Evolutionary conservation across 2,797 vertebrate genomes (phyloP).

Genomic region (Halcyon chelicuti): DNA sequence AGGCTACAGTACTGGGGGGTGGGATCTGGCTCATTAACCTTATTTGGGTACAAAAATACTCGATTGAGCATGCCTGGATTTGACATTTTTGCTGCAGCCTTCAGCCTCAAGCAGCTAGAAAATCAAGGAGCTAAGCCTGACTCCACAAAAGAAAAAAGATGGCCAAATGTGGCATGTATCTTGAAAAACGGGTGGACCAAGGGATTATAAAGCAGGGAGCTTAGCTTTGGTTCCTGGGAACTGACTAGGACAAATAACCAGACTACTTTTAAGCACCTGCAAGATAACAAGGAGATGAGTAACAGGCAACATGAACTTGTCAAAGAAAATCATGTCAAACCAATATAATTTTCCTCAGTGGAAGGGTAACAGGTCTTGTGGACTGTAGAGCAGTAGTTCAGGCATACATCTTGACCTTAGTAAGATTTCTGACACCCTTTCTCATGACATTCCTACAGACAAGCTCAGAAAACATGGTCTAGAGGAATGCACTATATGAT

Average conservation of each 20-base stretch:
- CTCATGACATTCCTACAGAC: background rate
- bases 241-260: constrained; percentile 12
- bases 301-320: constrained; percentile 17
- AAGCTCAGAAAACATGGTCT: constrained; percentile 3
- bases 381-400: constrained; percentile 7
- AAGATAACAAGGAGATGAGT: constrained; percentile 43
- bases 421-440: background rate
- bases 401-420: constrained; percentile 18
- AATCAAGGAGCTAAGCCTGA: background rate
- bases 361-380: constrained; percentile 38
- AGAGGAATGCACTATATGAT: background rate
- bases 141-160: background rate
- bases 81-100: background rate
- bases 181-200: background rate
- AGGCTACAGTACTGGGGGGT: background rate
- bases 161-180: background rate
- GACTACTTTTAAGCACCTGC: background rate
- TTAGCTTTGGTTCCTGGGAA: constrained; percentile 17
- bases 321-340: constrained; percentile 43
- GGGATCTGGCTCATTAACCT: background rate
- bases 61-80: background rate
- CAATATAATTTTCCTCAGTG: constrained; percentile 25
- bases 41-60: background rate
- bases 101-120: background rate
- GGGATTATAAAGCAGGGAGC: background rate